Conservation (phyloP, 2,888 invertebrate genomes). For the Lepidochitona cinerea region DNA sequence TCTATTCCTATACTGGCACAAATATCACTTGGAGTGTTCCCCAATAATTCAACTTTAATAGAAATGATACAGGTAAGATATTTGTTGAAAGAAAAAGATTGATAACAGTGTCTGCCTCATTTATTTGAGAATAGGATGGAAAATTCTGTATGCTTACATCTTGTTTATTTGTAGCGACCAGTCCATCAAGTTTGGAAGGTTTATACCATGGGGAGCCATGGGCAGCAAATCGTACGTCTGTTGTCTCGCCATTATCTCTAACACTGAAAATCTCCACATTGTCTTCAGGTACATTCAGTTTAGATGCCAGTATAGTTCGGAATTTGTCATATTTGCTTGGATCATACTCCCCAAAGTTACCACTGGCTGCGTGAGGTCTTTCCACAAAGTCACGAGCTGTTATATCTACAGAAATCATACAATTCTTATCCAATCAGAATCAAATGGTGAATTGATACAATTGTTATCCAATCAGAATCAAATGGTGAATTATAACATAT, state of each 20-base stretch:
- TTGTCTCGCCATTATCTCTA: constrained; percentile 83
- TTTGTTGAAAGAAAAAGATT: no score
- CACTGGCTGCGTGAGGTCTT: constrained; percentile 30
- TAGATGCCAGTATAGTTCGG: constrained; percentile 88
- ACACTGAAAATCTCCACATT: constrained; percentile 98
- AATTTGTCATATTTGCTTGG: constrained; percentile 92
- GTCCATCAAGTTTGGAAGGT: constrained; percentile 93
- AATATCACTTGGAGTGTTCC: no score
- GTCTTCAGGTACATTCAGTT: constrained; percentile 84
- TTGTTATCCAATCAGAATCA: no score
- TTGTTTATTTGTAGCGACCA: constrained; percentile 75
- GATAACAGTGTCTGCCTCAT: no score
- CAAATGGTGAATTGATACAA: no score
- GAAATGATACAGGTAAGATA: no score
- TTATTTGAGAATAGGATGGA: no score
- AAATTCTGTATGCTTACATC: constrained; percentile 43
- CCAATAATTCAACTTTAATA: no score
- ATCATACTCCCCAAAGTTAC: constrained; percentile 69
- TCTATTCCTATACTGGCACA: no score
- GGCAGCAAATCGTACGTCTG: constrained; percentile 92
- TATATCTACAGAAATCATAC: constrained; percentile 76
- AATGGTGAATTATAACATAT: no score
- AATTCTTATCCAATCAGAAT: not conserved
- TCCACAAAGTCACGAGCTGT: constrained; percentile 95
- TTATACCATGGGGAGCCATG: constrained; percentile 97